Evolutionary conservation across 2,888 invertebrate genomes (phyloP).

Genomic region (Palloptera scutellata): DNA sequence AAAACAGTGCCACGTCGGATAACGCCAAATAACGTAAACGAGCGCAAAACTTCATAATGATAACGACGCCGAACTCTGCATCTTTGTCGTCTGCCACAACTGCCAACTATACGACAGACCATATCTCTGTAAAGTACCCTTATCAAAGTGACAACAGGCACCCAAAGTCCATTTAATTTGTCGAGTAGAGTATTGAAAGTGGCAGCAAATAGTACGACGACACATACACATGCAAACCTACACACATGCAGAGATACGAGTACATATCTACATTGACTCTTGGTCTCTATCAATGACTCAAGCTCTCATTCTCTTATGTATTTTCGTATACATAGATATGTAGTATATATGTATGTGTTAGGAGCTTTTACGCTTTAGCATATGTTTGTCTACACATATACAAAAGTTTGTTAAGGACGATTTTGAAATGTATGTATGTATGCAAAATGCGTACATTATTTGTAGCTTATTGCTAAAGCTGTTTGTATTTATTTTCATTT

Average conservation of each 20-base stretch:
- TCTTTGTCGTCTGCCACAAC: not conserved
- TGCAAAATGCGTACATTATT: constrained; percentile 30
- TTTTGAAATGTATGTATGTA: not conserved
- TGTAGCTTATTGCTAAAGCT: constrained; percentile 30
- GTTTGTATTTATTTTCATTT: constrained; percentile 47
- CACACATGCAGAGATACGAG: too few species aligned
- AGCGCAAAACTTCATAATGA: not conserved
- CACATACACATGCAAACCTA: too few species aligned
- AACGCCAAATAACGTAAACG: not conserved
- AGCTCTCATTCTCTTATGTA: too few species aligned
- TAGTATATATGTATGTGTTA: too few species aligned
- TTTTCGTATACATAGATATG: too few species aligned
- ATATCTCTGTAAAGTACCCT: not conserved
- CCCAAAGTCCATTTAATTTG: constrained; percentile 14
- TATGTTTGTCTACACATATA: too few species aligned
- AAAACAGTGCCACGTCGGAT: too few species aligned
- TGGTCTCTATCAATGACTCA: too few species aligned
- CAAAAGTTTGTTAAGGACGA: too few species aligned
- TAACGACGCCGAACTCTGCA: not conserved
- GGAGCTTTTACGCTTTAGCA: too few species aligned
- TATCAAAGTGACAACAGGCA: constrained; percentile 18
- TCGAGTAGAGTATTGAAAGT: not conserved
- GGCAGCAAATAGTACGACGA: not conserved
- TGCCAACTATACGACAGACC: not conserved
- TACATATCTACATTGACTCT: too few species aligned